Evolutionary conservation across 2,797 vertebrate species (phyloP).

Genomic region (Oryzias sinensis): DNA sequence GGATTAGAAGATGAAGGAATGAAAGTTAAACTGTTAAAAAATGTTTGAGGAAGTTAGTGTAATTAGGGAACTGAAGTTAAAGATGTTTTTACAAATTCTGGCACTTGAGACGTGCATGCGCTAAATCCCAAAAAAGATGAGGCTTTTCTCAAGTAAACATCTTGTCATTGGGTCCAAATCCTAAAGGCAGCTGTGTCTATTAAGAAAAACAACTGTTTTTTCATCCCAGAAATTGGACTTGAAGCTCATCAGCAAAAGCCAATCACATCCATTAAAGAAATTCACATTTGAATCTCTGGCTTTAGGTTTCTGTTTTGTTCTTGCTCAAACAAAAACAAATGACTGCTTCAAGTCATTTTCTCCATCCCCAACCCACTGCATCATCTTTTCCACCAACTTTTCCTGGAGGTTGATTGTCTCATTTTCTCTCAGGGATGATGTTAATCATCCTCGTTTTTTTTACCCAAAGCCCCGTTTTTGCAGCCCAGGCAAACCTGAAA

Average conservation of each 20-base stretch:
- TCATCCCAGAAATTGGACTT: slow-evolving; percentile 36
- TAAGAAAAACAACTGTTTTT: slow-evolving; percentile 19
- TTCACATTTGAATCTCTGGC: slow-evolving; percentile 46
- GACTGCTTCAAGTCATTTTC: not conserved
- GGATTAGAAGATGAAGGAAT: too few species aligned
- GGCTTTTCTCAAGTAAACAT: too few species aligned
- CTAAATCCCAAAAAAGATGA: too few species aligned
- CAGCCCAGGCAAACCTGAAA: slow-evolving; percentile 18
- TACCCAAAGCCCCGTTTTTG: slow-evolving; percentile 60
- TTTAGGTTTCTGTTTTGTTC: slow-evolving; percentile 22
- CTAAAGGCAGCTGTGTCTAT: slow-evolving; percentile 43
- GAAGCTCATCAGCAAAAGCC: slow-evolving; percentile 35
- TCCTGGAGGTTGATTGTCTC: slow-evolving; percentile 16
- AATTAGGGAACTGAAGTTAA: too few species aligned
- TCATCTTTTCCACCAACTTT: slow-evolving; percentile 40
- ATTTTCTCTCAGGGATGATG: slow-evolving; percentile 26
- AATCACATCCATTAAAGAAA: slow-evolving; percentile 52
- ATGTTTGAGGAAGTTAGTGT: too few species aligned
- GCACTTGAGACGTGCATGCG: too few species aligned
- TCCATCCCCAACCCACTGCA: not conserved
- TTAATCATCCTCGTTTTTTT: slow-evolving; percentile 52
- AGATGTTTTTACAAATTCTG: too few species aligned
- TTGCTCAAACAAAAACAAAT: slow-evolving; percentile 12
- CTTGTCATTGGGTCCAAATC: too few species aligned
- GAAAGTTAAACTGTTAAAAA: too few species aligned